phyloP scores from a whole-genome alignment of 2,888 invertebrate genomes.

The Mimas tiliae region DNA sequence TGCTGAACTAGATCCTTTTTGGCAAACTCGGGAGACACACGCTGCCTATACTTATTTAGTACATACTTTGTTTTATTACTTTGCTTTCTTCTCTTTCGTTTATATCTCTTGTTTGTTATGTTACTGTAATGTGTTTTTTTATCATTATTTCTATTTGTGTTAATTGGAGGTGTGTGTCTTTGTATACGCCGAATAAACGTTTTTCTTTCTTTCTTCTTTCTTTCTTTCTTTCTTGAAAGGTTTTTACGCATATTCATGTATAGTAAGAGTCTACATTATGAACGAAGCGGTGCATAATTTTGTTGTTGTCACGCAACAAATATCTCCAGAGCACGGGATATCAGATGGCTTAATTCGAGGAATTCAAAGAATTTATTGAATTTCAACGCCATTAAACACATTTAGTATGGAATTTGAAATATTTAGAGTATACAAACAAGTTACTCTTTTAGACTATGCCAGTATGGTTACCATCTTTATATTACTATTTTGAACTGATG shows the following conservation, averaged over 20 bases:
- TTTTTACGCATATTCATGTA: not conserved
- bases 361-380: slow-evolving; percentile 13
- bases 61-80: no score
- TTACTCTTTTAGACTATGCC: not conserved
- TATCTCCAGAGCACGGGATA: not conserved
- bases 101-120: no score
- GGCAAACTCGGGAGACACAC: no score
- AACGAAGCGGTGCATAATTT: slow-evolving; percentile 7
- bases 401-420: slow-evolving; percentile 11
- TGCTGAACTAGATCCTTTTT: no score
- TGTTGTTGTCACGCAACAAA: slow-evolving; percentile 3
- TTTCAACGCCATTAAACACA: not conserved
- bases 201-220: no score
- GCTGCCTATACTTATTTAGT: no score
- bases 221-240: no score
- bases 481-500: not conserved
- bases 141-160: no score
- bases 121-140: no score
- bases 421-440: not conserved
- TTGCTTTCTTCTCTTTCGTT: no score
- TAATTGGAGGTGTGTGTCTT: no score
- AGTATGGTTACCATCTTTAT: not conserved
- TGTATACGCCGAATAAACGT: no score
- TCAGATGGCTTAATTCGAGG: slow-evolving; percentile 5
- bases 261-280: not conserved